Conservation (phyloP, 2,113 vertebrate genomes). For the Gulo gulo region DNA sequence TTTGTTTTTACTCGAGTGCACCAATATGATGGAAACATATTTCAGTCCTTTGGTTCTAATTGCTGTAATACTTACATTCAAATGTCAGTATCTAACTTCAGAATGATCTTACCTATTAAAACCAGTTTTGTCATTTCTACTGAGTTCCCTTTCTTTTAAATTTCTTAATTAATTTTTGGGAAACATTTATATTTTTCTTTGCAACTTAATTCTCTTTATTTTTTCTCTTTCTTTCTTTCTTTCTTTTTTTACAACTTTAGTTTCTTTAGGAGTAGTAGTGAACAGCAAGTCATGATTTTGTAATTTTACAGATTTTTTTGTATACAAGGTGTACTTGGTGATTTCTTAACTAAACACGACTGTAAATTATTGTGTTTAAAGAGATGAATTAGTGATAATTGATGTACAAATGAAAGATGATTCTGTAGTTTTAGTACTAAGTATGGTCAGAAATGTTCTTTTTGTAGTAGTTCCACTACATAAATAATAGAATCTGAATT, state of each 20-base stretch:
- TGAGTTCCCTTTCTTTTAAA: background rate
- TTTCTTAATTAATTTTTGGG: background rate
- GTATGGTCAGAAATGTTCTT: background rate
- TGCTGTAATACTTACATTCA: background rate
- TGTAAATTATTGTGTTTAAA: background rate
- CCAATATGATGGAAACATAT: background rate
- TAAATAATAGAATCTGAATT: background rate
- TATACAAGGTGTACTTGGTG: background rate
- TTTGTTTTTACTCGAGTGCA: background rate
- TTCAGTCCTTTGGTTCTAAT: background rate
- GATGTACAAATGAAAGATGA: background rate
- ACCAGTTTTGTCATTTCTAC: background rate
- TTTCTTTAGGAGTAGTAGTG: background rate
- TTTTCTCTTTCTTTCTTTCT: fast-evolving
- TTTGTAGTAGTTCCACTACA: background rate
- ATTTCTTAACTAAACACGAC: background rate
- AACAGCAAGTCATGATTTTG: background rate
- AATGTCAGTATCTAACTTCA: background rate
- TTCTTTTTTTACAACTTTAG: background rate
- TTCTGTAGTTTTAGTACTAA: background rate
- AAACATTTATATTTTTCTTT: background rate
- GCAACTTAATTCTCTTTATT: background rate
- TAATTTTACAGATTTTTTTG: background rate
- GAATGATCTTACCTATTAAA: background rate
- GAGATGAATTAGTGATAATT: background rate